Evolutionary conservation across 2,797 vertebrate genomes (phyloP), one percentile per base, ranked within the genome.

Genomic region (Chromis chromis): DNA sequence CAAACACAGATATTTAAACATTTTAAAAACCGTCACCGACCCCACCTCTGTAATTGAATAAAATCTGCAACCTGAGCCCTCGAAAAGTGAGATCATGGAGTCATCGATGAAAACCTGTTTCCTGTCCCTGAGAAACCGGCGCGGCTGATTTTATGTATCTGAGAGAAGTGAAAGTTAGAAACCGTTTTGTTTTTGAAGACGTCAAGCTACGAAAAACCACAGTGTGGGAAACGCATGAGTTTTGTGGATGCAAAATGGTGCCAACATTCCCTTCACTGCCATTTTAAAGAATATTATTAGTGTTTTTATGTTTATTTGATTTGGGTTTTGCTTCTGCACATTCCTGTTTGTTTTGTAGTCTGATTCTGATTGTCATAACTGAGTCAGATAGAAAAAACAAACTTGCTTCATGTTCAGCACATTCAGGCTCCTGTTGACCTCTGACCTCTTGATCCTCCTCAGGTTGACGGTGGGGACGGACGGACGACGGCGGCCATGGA

Each of bases 381-480:
- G 33, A 36, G 33, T 36, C 9, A 36, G 33, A 33, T 8, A 33
- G 33, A 10, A 33, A 33, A 4, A 22, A 4, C 11, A 21, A 50
- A 50, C 48, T 0, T 22, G 46, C 19, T 49, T 22, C 16, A 28
- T 1, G 7, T 28, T 54, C 17, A 31, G 53, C 27, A 31, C 16
- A 33, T 31, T 56, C 19, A n/a, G 14, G 1, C 13, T 17, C 21
- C 1, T 24, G 33, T 5, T 53, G 49, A 70, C 48, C 8, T 64
- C 24, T 71, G 62, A 66, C 73, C 50, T 72, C 1, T 7, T 11
- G 52, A 1, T 52, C 4, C 0, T n/a, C 65, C 9, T 68, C 78
- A 97, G 97, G 95, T 94, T 12, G 94, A 93, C 86, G 88, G 90
- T 12, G 87, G 93, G 91, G 94, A 95, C 83, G 90, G 92, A 81